Evolutionary conservation across 2,113 vertebrate species (phyloP).

Genomic region (Oreochromis niloticus): DNA sequence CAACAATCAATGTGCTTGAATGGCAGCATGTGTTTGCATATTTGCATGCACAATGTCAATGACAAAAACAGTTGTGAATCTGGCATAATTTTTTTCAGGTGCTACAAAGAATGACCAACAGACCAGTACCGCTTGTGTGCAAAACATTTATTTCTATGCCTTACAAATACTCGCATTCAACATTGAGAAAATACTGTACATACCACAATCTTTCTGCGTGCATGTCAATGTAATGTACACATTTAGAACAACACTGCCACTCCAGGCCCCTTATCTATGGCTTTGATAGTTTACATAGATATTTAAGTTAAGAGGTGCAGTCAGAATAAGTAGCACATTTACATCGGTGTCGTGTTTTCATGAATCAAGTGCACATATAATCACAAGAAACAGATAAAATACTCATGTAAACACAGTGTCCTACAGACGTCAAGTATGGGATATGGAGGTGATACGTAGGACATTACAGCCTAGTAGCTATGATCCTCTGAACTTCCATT

Average conservation of each 20-base stretch:
- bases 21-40: background rate
- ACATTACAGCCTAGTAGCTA: slow-evolving; percentile 7
- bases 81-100: background rate
- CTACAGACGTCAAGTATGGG: slow-evolving; percentile 43
- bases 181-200: slow-evolving; percentile 56
- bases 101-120: background rate
- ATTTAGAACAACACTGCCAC: slow-evolving; percentile 1
- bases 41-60: background rate
- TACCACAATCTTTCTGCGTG: slow-evolving; percentile 58
- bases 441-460: slow-evolving; percentile 16
- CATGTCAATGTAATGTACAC: slow-evolving; percentile 37
- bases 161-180: slow-evolving; percentile 71
- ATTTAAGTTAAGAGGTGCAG: slow-evolving; percentile 35
- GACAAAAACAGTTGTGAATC: background rate
- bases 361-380: slow-evolving; percentile 6
- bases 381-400: slow-evolving; percentile 38
- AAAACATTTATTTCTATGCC: slow-evolving; percentile 73
- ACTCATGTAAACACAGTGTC: slow-evolving; percentile 47
- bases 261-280: slow-evolving; percentile 35
- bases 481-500: background rate
- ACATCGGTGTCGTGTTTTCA: background rate
- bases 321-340: slow-evolving; percentile 21
- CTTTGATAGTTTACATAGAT: slow-evolving; percentile 47
- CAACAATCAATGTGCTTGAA: background rate
- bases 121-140: slow-evolving; percentile 16